These are phyloP conservation scores for Actenoides lindsayi DNA, from an alignment of 2,113 vertebrate genomes.

Conservation along the genomic window DNA sequence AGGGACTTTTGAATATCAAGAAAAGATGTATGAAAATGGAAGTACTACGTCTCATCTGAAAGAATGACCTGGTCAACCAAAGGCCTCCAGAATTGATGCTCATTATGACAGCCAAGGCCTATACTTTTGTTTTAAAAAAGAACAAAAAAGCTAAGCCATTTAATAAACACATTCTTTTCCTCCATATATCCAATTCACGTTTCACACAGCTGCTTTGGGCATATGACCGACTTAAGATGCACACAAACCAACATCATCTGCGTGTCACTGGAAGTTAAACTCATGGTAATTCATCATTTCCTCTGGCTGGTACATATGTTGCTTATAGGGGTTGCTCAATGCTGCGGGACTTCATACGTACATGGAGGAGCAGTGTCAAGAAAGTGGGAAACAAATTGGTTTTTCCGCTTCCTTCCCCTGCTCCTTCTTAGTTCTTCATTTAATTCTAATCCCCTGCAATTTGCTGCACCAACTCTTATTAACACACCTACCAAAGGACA, in stretches of 20 bases:
- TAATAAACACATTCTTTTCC: neutral
- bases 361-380: neutral
- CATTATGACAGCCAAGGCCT: neutral
- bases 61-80: neutral
- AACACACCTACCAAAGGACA: neutral
- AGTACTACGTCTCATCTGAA: neutral
- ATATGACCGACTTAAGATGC: neutral
- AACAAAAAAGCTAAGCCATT: neutral
- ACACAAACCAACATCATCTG: neutral
- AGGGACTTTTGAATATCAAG: neutral
- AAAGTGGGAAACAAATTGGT: neutral
- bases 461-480: neutral
- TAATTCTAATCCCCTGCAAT: neutral
- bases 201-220: neutral
- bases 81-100: neutral
- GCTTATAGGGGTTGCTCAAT: neutral
- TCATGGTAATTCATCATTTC: neutral
- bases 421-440: neutral
- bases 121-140: neutral
- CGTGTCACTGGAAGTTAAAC: neutral
- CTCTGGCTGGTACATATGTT: neutral
- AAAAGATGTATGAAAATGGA: neutral
- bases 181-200: neutral
- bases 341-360: neutral
- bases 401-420: neutral